Base-by-base conservation (phyloP, 1,140 invertebrate species). In the Chironomus tepperi region DNA sequence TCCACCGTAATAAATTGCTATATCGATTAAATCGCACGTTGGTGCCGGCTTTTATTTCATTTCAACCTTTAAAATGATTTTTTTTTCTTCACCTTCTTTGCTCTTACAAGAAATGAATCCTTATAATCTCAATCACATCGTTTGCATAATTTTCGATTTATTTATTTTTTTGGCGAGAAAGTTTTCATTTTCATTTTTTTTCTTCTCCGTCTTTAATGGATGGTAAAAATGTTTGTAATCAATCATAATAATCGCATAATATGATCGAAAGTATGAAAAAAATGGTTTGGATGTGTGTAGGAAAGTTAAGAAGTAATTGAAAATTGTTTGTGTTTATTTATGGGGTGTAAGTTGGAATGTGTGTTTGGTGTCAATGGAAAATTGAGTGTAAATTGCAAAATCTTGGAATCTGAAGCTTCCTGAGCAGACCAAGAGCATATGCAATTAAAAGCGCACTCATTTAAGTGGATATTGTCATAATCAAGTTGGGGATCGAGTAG, bases 181-280 rank as follows among this genome's bases (percentile, higher is more conserved):
- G 3, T 15, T 5, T n/a, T 57, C 47, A 57, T 57, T 57, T 57
- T 57, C n/a, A 57, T 57, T 57, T 57, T 47, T 47, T 15, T 57
- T 12, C 12, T n/a, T 57, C n/a, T 57, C 47, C 3, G 12, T 57
- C n/a, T n/a, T n/a, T 57, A 12, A 15, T 57, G 24, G 24, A 34
- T 34, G 24, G 24, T 34, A 34, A 34, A 47, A 47, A n/a, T 10
- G 3, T 57, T 57, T 57, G 47, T 57, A 57, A 57, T 57, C 47
- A 57, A 57, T 57, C 47, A 57, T 57, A 57, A 57, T 57, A 57
- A 57, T 57, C 47, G 47, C 47, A 57, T 57, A 15, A n/a, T 15
- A 57, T 57, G 47, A 57, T 57, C 47, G n/a, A n/a, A 57, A 57
- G n/a, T 12, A 57, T 12, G 12, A 57, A 57, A 57, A 15, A 9